Evolutionary conservation across 2,113 vertebrate genomes (phyloP).

Genomic region (Chaetops frenatus): DNA sequence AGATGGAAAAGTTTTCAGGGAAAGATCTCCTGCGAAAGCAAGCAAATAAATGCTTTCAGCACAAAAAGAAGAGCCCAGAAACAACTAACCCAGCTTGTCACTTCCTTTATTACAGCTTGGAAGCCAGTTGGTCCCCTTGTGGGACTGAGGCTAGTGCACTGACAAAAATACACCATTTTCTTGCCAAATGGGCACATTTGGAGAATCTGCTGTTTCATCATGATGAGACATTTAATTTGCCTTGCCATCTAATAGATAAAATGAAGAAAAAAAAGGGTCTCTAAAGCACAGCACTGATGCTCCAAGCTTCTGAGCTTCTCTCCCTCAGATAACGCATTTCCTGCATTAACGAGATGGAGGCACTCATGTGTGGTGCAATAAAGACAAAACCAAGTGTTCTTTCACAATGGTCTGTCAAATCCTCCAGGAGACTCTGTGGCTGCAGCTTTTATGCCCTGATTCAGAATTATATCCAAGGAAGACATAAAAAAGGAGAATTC

Average conservation of each 20-base stretch:
- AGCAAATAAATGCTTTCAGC: neutral
- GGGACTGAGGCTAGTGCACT: neutral
- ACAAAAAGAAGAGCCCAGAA: neutral
- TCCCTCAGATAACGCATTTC: constrained; percentile 36
- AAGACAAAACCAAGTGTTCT: constrained; percentile 41
- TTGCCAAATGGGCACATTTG: constrained; percentile 33
- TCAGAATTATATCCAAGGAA: neutral
- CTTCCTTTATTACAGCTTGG: neutral
- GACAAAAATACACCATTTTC: neutral
- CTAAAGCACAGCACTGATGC: neutral
- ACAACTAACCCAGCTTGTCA: neutral
- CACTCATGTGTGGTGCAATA: constrained; percentile 50
- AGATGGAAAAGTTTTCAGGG: neutral
- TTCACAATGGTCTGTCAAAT: neutral
- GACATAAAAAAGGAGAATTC: neutral
- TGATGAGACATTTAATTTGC: constrained; percentile 32
- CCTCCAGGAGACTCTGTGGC: neutral
- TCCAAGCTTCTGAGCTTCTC: neutral
- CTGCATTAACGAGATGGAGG: constrained; percentile 43
- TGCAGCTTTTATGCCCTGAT: neutral
- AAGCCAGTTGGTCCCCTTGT: neutral
- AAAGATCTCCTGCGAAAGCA: neutral
- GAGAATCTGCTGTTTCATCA: constrained; percentile 12
- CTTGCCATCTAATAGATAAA: constrained; percentile 28
- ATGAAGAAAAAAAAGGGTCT: neutral